Base-by-base conservation (phyloP, 2,797 vertebrate species). In the Crocidura indochinensis region DNA sequence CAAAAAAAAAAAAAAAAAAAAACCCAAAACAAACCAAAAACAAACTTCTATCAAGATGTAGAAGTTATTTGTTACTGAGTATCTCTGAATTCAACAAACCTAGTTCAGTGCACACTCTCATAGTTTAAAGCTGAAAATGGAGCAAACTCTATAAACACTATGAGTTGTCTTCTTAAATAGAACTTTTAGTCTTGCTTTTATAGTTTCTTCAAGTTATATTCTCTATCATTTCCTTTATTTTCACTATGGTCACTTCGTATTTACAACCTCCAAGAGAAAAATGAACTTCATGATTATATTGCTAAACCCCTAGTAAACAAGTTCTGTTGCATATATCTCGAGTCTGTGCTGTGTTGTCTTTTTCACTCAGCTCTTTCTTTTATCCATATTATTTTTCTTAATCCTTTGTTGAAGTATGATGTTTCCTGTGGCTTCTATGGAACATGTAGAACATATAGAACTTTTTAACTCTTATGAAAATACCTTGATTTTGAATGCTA, bases 11-110 rank as follows among this genome's bases (percentile, higher is more conserved):
- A n/a, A n/a, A n/a, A n/a, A n/a, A n/a, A n/a, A n/a, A n/a, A n/a
- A n/a, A n/a, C n/a, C n/a, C n/a, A n/a, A n/a, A n/a, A n/a, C n/a
- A n/a, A n/a, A n/a, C n/a, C n/a, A n/a, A n/a, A n/a, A n/a, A n/a
- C 62, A 84, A 89, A 44, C 19, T 44, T 91, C 56, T 75, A 38
- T 9, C 64, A 87, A 67, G 73, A 47, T 68, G 20, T 68, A 60
- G 56, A 6, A 3, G 20, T 47, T 27, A 53, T 24, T 85, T 26
- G 4, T 46, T 67, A 24, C 15, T 73, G 65, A 60, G 53, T 80
- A 22, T 64, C 44, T 56, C 69, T 9, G 38, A 38, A 38, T 38
- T 38, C 38, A 38, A 5, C 38, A 38, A 38, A 38, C 38, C 38
- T 38, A 38, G 38, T 38, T 38, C 38, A 38, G 38, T 38, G 38